Evolutionary conservation across 2,797 vertebrate genomes (phyloP), one percentile per base, ranked within the genome.

Genomic region (Catostomus latipinnis): DNA sequence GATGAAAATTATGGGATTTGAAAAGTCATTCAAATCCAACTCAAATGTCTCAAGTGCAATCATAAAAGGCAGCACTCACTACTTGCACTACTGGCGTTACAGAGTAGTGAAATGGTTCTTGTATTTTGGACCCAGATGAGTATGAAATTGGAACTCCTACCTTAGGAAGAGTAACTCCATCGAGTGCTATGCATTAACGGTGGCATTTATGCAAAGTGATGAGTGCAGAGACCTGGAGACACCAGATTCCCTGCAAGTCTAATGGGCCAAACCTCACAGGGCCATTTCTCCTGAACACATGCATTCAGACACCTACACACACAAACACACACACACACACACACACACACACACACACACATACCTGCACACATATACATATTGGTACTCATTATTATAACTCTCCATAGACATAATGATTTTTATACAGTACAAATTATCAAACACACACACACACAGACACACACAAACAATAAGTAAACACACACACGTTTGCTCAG

Each of bases 41-140:
- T 78, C 57, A 54, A 22, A 78, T 78, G 68, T 56, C 68, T 78
- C 58, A 78, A 71, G 57, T 18, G 70, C 54, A 71, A 71, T 71
- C 67, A 62, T 63, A 78, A 70, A 68, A 70, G 67, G 22, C 13
- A 61, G 48, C 49, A 71, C 11, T 54, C 49, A 63, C 71, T 71
- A 71, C 14, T 10, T 8, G n/a, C 34, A 13, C 49, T 56, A 18
- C 11, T 56, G 10, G 22, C 10, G 57, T 71, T 56, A 22, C 13
- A 63, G 46, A 62, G 0, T 10, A 58, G 18, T 60, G 4, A 53
- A 71, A 71, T 78, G 13, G 68, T 6, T 8, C 12, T 46, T 2
- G 43, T n/a, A 14, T 34, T n/a, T 58, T 60, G 16, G 9, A 60
- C 45, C 12, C 7, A 68, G 7, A 68, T 34, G 16, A 76, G 43